A percentile compares a stretch with the other conserved stretches of the same genome.
phyloP scores from a whole-genome alignment of 2,888 invertebrate genomes.

The Ectemnius continuus region DNA sequence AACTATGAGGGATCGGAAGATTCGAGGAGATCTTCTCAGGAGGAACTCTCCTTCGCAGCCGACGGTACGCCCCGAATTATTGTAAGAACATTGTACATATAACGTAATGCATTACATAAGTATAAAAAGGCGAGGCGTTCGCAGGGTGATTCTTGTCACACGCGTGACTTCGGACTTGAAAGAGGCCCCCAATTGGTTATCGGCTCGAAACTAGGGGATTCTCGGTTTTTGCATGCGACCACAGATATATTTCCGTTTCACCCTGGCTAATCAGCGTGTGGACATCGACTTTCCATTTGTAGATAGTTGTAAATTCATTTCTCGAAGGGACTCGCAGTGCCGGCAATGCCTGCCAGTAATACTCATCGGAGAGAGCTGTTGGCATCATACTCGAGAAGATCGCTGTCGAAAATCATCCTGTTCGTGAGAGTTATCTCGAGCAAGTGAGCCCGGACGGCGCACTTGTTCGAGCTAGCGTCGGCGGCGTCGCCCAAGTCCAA shows the following conservation, averaged over 20 bases:
- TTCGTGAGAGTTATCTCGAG: slow-evolving; percentile 48
- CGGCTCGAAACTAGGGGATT: no score
- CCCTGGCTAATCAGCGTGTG: slow-evolving; percentile 1
- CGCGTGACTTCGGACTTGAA: no score
- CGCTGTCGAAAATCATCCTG: slow-evolving; percentile 46
- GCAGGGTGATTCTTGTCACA: slow-evolving; percentile 47
- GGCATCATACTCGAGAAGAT: slow-evolving; percentile 17
- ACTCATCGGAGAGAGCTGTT: no score
- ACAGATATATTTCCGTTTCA: slow-evolving; percentile 24
- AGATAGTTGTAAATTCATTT: background rate
- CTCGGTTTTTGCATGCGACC: no score
- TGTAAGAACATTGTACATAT: slow-evolving; percentile 68
- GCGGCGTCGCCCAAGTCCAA: slow-evolving; percentile 47
- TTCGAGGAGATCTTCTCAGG: slow-evolving; percentile 4
- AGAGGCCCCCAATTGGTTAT: no score
- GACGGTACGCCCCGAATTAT: slow-evolving; percentile 57
- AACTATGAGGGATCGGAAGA: slow-evolving; percentile 23
- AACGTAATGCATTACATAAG: slow-evolving; percentile 62
- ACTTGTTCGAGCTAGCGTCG: slow-evolving; percentile 44
- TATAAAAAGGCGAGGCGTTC: slow-evolving; percentile 44
- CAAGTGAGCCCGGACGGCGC: slow-evolving; percentile 47
- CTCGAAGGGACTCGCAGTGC: no score
- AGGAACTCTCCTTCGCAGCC: slow-evolving; percentile 41
- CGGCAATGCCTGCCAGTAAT: no score
- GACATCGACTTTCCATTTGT: slow-evolving; percentile 1